Conservation (phyloP, 2,797 vertebrate genomes). For the Sebastes minor region DNA sequence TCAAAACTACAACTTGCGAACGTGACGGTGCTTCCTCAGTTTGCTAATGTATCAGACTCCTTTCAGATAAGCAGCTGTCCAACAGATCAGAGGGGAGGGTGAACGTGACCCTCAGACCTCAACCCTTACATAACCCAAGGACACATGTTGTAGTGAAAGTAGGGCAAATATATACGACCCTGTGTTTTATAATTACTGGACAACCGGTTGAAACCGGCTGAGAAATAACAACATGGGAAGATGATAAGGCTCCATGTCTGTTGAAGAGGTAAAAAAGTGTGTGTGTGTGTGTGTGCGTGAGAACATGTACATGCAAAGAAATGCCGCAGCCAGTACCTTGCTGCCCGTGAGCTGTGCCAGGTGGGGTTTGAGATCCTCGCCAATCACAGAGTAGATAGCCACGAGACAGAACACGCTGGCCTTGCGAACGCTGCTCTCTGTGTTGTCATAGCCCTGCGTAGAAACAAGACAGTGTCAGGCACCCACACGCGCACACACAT, state of each 20-base stretch:
- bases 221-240: constrained; percentile 47
- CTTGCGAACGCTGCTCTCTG: constrained; percentile 98
- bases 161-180: constrained; percentile 22
- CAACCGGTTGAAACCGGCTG: constrained; percentile 26
- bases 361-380: constrained; percentile 97
- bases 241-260: constrained; percentile 56
- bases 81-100: background rate
- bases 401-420: constrained; percentile 98
- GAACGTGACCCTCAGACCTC: constrained; percentile 15
- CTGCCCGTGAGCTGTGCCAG: constrained; percentile 97
- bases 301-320: background rate
- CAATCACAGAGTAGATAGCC: constrained; percentile 98
- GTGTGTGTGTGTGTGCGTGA: background rate
- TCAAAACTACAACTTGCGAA: background rate
- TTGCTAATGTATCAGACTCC: no score
- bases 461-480: constrained; percentile 37
- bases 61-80: background rate
- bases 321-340: constrained; percentile 84
- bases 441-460: constrained; percentile 95
- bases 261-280: background rate
- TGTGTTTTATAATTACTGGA: constrained; percentile 10
- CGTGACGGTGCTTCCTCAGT: background rate
- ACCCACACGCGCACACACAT: background rate
- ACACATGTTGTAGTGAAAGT: constrained; percentile 19
- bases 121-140: constrained; percentile 50